Percentiles rank a stretch among this genome's conserved stretches.
Evolutionary conservation across 2,113 vertebrate species (phyloP).

Genomic region (Apus apus): DNA sequence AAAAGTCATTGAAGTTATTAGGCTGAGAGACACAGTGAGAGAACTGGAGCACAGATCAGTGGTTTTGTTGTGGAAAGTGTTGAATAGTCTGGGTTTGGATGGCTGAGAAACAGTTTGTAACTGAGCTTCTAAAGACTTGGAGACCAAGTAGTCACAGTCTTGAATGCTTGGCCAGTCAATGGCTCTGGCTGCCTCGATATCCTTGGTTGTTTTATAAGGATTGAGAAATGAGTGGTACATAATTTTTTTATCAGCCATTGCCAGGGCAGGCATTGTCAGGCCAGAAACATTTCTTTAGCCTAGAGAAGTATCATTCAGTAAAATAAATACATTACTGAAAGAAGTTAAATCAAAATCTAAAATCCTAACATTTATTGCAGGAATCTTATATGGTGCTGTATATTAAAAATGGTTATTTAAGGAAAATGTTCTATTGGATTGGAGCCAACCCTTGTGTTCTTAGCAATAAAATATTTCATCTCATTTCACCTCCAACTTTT

Average conservation of each 20-base stretch:
- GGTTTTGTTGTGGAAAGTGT: slow-evolving; percentile 26
- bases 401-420: slow-evolving; percentile 50
- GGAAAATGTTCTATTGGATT: slow-evolving; percentile 27
- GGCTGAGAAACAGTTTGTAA: neutral
- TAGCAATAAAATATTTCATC: slow-evolving; percentile 57
- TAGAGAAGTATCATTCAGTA: neutral
- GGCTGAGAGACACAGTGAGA: neutral
- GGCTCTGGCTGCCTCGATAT: neutral
- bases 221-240: neutral
- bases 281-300: neutral
- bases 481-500: slow-evolving; percentile 63
- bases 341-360: slow-evolving; percentile 16
- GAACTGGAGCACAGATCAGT: neutral
- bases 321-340: slow-evolving; percentile 26
- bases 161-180: neutral
- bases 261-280: neutral
- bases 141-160: neutral
- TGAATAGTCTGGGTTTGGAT: neutral
- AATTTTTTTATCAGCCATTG: neutral
- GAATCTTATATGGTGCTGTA: neutral
- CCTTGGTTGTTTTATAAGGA: neutral
- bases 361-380: neutral
- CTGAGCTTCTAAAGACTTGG: neutral
- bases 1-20: neutral
- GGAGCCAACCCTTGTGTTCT: slow-evolving; percentile 45